Evolutionary conservation across 1,140 invertebrate species (phyloP).

Genomic region (Drosophila trapezifrons): DNA sequence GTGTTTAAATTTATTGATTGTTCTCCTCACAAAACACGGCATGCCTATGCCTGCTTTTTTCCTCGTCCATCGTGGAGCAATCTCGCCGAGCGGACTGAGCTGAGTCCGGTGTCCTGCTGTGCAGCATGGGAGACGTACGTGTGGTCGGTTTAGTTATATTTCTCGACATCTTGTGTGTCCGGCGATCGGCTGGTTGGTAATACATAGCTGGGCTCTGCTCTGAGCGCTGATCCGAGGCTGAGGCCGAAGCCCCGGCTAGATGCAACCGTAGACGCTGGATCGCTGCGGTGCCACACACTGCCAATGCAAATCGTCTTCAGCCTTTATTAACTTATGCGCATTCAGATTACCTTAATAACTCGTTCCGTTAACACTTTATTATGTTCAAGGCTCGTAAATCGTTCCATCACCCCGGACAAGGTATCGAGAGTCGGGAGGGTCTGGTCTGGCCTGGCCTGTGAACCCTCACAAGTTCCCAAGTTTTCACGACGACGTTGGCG

Average conservation of each 20-base stretch:
- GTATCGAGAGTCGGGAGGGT: slow-evolving; percentile 13
- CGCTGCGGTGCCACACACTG: slow-evolving; percentile 16
- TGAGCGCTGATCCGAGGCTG: neutral
- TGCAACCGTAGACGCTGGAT: slow-evolving; percentile 69
- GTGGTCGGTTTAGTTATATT: slow-evolving; percentile 82
- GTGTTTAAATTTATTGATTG: slow-evolving; percentile 84
- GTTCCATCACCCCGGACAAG: slow-evolving; percentile 75
- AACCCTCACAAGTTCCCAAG: slow-evolving; percentile 26
- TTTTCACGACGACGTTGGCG: slow-evolving; percentile 50
- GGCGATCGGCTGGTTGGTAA: slow-evolving; percentile 27
- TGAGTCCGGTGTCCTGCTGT: slow-evolving; percentile 68
- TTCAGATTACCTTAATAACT: slow-evolving; percentile 83
- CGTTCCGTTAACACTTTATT: slow-evolving; percentile 84
- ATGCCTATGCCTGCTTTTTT: slow-evolving; percentile 57
- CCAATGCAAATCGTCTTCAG: slow-evolving; percentile 65
- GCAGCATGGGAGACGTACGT: slow-evolving; percentile 83
- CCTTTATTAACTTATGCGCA: slow-evolving; percentile 82
- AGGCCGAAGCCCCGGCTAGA: slow-evolving; percentile 15
- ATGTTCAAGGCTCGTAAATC: slow-evolving; percentile 82
- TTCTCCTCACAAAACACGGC: slow-evolving; percentile 76
- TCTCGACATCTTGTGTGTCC: slow-evolving; percentile 79
- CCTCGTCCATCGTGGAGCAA: slow-evolving; percentile 11
- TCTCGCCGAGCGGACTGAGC: slow-evolving; percentile 22
- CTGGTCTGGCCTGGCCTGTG: slow-evolving; percentile 10
- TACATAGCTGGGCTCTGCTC: slow-evolving; percentile 12